Conservation (phyloP, 2,113 vertebrate genomes). For the Ia io region DNA sequence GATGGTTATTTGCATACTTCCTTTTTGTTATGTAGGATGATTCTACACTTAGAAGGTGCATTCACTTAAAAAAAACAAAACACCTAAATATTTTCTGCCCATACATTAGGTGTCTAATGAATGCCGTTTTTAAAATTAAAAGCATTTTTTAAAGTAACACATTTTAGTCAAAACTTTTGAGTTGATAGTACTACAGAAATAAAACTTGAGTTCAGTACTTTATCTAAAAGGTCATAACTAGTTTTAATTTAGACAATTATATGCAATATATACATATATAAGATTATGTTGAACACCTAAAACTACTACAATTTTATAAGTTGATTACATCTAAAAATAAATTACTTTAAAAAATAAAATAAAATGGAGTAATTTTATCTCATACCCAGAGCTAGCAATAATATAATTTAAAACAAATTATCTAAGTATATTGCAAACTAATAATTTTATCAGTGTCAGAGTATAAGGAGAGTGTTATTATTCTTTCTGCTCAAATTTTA, state of each 20-base stretch:
- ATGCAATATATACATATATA: not conserved
- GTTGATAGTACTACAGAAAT: not conserved
- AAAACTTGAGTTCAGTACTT: not conserved
- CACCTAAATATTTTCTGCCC: not conserved
- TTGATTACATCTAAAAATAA: not conserved
- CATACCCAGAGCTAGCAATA: not conserved
- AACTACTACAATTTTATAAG: not conserved
- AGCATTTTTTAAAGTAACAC: not conserved
- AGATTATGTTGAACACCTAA: not conserved
- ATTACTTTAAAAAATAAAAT: not conserved
- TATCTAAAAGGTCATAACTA: not conserved
- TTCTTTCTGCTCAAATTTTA: not conserved
- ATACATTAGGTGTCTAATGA: not conserved
- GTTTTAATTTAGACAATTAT: not conserved
- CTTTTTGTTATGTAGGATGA: too few species aligned
- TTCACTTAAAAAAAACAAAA: not conserved
- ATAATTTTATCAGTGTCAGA: not conserved
- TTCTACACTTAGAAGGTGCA: not conserved
- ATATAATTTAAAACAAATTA: not conserved
- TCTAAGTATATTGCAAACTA: not conserved
- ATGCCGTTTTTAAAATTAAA: not conserved
- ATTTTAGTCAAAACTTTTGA: not conserved
- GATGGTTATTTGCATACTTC: too few species aligned
- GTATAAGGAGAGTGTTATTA: not conserved
- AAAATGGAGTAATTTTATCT: not conserved